Evolutionary conservation across 1,140 invertebrate species (phyloP).

Genomic region (Lepidostoma basale): DNA sequence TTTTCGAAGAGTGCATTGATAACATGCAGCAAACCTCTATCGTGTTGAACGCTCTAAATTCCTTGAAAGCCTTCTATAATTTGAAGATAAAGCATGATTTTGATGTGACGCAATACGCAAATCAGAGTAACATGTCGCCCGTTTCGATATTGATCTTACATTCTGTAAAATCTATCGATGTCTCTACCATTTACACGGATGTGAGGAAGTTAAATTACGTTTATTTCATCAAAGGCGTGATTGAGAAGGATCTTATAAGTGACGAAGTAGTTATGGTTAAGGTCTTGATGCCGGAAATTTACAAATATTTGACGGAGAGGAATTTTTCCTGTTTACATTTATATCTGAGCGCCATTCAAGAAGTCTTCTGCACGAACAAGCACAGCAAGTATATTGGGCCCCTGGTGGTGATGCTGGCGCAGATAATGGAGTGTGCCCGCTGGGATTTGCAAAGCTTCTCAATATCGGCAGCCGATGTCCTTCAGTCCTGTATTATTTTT

Average conservation of each 20-base stretch:
- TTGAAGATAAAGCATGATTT: constrained; percentile 17
- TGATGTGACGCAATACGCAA: not conserved
- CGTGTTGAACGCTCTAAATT: constrained; percentile 13
- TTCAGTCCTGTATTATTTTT: constrained; percentile 24
- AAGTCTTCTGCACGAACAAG: constrained; percentile 11
- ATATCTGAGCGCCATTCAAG: constrained; percentile 18
- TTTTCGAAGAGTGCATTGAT: constrained; percentile 13
- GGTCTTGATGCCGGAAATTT: constrained; percentile 21
- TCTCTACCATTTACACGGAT: constrained; percentile 2
- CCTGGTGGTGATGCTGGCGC: constrained; percentile 28
- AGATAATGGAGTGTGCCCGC: constrained; percentile 33
- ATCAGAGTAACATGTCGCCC: not conserved
- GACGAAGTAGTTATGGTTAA: constrained; percentile 19
- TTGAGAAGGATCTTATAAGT: constrained; percentile 21
- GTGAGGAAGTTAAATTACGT: constrained; percentile 25
- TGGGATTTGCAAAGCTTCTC: constrained; percentile 34
- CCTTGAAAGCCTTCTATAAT: constrained; percentile 25
- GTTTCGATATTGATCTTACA: constrained; percentile 23
- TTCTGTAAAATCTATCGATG: constrained; percentile 21
- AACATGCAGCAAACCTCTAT: constrained; percentile 23
- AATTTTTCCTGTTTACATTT: constrained; percentile 8
- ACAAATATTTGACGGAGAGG: constrained; percentile 1
- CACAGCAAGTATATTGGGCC: constrained; percentile 9
- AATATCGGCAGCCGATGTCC: constrained; percentile 2
- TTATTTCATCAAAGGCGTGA: constrained; percentile 30